phyloP scores from a whole-genome alignment of 2,888 invertebrate species.

The Hyppa rectilinea region DNA sequence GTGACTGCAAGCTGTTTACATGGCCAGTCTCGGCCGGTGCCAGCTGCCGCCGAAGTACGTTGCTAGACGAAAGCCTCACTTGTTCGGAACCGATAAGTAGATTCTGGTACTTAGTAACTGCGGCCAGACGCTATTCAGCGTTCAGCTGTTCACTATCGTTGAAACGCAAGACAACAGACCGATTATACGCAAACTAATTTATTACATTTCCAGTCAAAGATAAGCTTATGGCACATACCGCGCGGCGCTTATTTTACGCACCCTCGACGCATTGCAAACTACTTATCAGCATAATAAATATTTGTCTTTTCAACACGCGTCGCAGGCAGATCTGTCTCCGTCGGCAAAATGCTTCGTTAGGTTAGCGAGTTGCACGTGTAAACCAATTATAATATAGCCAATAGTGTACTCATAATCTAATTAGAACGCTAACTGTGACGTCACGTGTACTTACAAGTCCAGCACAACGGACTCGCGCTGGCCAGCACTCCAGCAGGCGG shows the following conservation, averaged over 20 bases:
- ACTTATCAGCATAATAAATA: too few relatives aligned
- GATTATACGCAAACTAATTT: too few relatives aligned
- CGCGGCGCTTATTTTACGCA: too few relatives aligned
- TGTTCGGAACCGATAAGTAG: not conserved
- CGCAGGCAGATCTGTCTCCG: too few relatives aligned
- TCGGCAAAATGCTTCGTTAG: constrained; percentile 1
- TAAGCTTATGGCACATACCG: too few relatives aligned
- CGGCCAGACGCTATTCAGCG: not conserved
- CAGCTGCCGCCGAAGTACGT: not conserved
- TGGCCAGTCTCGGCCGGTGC: constrained; percentile 2
- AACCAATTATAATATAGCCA: constrained; percentile 55
- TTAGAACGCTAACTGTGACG: constrained; percentile 33
- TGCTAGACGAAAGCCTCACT: not conserved
- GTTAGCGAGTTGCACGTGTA: constrained; percentile 26
- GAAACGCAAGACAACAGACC: not conserved
- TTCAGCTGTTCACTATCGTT: not conserved
- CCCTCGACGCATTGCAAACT: too few relatives aligned
- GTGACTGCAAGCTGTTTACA: constrained; percentile 2
- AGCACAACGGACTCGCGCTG: not conserved
- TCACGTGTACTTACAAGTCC: not conserved
- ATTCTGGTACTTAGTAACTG: not conserved
- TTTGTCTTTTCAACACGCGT: too few relatives aligned
- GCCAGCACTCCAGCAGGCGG: not conserved
- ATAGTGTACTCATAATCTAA: constrained; percentile 51
- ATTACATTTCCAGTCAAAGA: too few relatives aligned